phyloP scores from a whole-genome alignment of 2,797 vertebrate genomes.

The Eptatretus atami region DNA sequence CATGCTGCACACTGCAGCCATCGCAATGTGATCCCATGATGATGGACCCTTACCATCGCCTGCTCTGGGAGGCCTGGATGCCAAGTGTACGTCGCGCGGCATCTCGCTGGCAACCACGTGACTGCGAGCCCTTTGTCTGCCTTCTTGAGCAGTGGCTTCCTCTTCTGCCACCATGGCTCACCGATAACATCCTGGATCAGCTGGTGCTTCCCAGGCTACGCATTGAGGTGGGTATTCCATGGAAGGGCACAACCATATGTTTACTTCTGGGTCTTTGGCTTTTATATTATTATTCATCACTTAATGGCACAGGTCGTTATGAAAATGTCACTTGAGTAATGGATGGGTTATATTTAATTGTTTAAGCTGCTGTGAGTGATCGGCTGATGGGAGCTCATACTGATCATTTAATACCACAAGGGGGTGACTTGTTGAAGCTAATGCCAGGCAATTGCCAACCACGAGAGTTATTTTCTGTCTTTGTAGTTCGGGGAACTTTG shows the following conservation, averaged over 20 bases:
- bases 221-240: constrained; percentile 28
- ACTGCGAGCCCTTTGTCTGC: constrained; percentile 64
- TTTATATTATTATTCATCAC: no score
- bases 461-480: no score
- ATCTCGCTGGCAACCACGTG: constrained; percentile 50
- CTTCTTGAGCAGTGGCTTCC: constrained; percentile 60
- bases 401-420: no score
- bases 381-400: no score
- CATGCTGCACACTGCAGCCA: constrained; percentile 25
- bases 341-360: no score
- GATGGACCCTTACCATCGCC: constrained; percentile 70
- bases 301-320: no score
- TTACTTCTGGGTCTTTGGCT: no score
- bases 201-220: constrained; percentile 72
- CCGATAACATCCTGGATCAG: constrained; percentile 64
- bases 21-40: constrained; percentile 25
- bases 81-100: constrained; percentile 42
- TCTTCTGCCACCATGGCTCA: constrained; percentile 51
- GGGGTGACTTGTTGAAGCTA: no score
- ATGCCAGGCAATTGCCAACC: no score
- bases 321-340: background rate
- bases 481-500: no score
- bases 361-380: no score
- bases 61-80: constrained; percentile 87
- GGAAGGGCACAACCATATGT: no score